phyloP scores from a whole-genome alignment of 92 coral and sea anemone species.

The Montipora capitata region DNA sequence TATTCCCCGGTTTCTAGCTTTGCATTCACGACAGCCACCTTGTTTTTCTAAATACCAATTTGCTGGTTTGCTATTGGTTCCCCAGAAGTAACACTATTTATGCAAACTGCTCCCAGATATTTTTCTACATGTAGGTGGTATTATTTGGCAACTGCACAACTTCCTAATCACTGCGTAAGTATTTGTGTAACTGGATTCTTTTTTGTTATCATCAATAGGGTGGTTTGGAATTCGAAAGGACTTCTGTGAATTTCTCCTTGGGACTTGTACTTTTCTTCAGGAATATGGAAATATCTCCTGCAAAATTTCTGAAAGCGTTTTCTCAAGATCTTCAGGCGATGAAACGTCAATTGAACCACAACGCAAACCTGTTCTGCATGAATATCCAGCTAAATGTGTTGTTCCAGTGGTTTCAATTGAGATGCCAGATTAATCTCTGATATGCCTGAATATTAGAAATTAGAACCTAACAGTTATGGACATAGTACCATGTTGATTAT shows the following conservation, averaged over 20 bases:
- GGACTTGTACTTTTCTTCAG: constrained; percentile 91
- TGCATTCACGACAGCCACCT: too few species aligned
- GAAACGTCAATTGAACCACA: constrained; percentile 80
- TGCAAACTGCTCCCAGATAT: too few species aligned
- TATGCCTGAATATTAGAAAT: neutral
- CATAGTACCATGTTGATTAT: neutral
- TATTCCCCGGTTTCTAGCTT: too few species aligned
- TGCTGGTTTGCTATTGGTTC: too few species aligned
- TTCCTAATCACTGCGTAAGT: too few species aligned
- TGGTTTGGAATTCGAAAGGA: constrained; percentile 99
- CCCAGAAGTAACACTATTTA: too few species aligned
- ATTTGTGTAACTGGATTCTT: neutral
- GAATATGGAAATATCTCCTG: constrained; percentile 99
- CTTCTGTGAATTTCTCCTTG: constrained; percentile 98
- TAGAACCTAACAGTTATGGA: neutral
- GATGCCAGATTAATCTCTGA: constrained; percentile 84
- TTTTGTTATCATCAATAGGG: constrained; percentile 75
- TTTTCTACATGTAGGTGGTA: too few species aligned
- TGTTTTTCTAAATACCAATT: too few species aligned
- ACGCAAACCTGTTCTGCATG: constrained; percentile 80
- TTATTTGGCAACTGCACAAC: too few species aligned
- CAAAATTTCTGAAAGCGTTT: constrained; percentile 93
- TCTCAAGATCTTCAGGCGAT: constrained; percentile 79
- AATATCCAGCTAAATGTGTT: constrained; percentile 82
- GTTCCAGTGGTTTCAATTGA: constrained; percentile 94